These are phyloP conservation scores for Drosophila austrosaltans DNA, from an alignment of 2,888 invertebrate species.

Conservation along the genomic window DNA sequence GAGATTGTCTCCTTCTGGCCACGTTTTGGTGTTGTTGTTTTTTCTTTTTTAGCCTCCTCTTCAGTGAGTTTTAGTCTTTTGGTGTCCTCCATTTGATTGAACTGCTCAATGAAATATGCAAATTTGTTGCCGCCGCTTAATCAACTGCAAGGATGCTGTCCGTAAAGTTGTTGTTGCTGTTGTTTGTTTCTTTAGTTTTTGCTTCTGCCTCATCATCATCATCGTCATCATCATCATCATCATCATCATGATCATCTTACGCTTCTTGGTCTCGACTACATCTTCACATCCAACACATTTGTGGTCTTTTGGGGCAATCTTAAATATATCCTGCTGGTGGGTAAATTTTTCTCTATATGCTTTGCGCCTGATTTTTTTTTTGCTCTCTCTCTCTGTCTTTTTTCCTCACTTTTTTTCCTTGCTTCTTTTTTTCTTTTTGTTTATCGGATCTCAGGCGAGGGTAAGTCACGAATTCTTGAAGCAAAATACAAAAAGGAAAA, in stretches of 20 bases:
- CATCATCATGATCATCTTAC: constrained; percentile 12
- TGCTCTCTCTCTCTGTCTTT: too few relatives aligned
- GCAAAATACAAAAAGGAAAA: constrained; percentile 42
- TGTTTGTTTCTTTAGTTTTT: constrained; percentile 42
- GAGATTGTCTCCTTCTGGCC: constrained; percentile 35
- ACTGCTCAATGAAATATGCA: constrained; percentile 83
- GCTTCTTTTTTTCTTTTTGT: constrained; percentile 32
- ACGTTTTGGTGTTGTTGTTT: constrained; percentile 52
- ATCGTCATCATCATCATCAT: constrained; percentile 30
- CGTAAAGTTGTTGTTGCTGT: constrained; percentile 11
- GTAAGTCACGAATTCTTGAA: constrained; percentile 81
- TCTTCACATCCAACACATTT: constrained; percentile 56
- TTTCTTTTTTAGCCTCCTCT: constrained; percentile 35
- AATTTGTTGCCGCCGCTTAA: constrained; percentile 77
- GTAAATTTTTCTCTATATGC: constrained; percentile 74
- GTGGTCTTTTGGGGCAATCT: constrained; percentile 79
- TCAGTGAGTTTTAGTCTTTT: constrained; percentile 20
- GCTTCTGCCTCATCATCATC: constrained; percentile 45
- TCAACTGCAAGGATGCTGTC: constrained; percentile 62
- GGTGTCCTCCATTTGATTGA: constrained; percentile 80
- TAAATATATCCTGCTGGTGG: constrained; percentile 83
- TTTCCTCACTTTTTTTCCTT: not conserved
- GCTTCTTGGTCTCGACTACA: constrained; percentile 20
- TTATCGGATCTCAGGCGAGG: constrained; percentile 80
- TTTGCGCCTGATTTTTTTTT: constrained; percentile 52